Conservation (phyloP, 2,113 vertebrate species). For the Ophiodon elongatus region DNA sequence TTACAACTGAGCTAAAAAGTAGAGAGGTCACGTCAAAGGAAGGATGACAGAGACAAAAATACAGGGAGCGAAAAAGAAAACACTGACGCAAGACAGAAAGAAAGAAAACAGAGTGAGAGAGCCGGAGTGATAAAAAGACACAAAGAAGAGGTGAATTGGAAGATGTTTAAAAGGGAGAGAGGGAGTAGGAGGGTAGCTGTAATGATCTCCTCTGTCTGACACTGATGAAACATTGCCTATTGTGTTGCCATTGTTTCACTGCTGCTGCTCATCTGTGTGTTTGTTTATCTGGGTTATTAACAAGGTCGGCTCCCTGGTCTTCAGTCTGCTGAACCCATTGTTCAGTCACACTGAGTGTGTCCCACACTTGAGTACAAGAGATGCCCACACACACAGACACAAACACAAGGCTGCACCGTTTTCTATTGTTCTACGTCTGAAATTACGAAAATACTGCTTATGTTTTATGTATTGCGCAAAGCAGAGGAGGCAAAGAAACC, state of each 20-base stretch:
- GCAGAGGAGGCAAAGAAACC: slow-evolving; percentile 27
- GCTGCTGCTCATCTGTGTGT: slow-evolving; percentile 62
- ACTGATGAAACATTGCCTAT: slow-evolving; percentile 71
- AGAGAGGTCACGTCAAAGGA: slow-evolving; percentile 34
- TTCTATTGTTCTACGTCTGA: slow-evolving; percentile 16
- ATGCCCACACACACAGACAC: background rate
- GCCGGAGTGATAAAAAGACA: slow-evolving; percentile 21
- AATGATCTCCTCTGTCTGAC: slow-evolving; percentile 75
- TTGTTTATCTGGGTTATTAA: slow-evolving; percentile 78
- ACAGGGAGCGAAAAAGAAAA: slow-evolving; percentile 22
- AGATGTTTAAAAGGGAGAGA: slow-evolving; percentile 63
- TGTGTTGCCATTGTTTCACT: slow-evolving; percentile 70
- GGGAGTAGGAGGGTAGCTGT: slow-evolving; percentile 63
- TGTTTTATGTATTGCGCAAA: slow-evolving; percentile 35
- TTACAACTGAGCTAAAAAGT: slow-evolving; percentile 40
- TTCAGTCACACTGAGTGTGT: slow-evolving; percentile 50
- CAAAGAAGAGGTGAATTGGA: slow-evolving; percentile 43
- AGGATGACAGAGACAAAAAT: slow-evolving; percentile 31
- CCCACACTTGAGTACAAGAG: slow-evolving; percentile 45
- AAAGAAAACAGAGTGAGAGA: slow-evolving; percentile 21
- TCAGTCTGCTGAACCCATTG: slow-evolving; percentile 62
- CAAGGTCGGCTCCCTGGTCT: slow-evolving; percentile 59
- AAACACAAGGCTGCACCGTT: slow-evolving; percentile 8
- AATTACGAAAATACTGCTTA: slow-evolving; percentile 36
- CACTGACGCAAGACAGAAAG: slow-evolving; percentile 22